Percentiles rank a stretch among this genome's conserved stretches.
phyloP scores from a whole-genome alignment of 2,797 vertebrate species.

The Cynodonichthys magdalenae region DNA sequence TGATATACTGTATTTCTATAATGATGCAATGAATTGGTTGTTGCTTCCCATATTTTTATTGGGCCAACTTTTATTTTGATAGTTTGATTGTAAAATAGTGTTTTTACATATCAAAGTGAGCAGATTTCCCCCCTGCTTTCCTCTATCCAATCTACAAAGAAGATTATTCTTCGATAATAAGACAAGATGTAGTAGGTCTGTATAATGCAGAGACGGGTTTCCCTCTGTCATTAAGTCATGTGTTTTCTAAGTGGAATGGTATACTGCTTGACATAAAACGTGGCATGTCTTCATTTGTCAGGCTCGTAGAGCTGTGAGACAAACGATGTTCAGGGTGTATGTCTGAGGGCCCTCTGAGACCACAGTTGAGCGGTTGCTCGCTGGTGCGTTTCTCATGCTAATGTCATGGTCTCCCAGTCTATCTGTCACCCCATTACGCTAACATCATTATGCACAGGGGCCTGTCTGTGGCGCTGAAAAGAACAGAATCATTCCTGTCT shows the following conservation, averaged over 20 bases:
- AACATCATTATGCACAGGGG: constrained; percentile 84
- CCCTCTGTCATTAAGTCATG: constrained; percentile 69
- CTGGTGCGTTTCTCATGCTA: constrained; percentile 86
- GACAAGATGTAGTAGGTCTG: constrained; percentile 56
- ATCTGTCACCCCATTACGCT: constrained; percentile 85
- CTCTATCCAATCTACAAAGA: constrained; percentile 49
- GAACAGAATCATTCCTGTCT: constrained; percentile 84
- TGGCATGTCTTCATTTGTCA: constrained; percentile 79
- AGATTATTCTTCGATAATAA: constrained; percentile 62
- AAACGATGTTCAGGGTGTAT: constrained; percentile 72
- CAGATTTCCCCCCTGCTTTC: constrained; percentile 29
- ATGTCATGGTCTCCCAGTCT: constrained; percentile 83
- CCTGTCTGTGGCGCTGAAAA: constrained; percentile 77
- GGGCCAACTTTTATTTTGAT: constrained; percentile 1
- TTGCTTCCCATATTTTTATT: constrained; percentile 28
- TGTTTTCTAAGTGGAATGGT: constrained; percentile 74
- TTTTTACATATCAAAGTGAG: constrained; percentile 28
- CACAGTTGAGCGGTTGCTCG: constrained; percentile 83
- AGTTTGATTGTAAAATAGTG: constrained; percentile 22
- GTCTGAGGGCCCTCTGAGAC: constrained; percentile 76
- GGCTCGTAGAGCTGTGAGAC: constrained; percentile 68
- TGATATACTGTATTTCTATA: constrained; percentile 17
- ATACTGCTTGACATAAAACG: constrained; percentile 72
- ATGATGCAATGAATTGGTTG: constrained; percentile 13
- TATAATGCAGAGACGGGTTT: constrained; percentile 49